Base-by-base conservation (phyloP, 2,113 vertebrate genomes). In the Stomatorhinus ivindoensis region DNA sequence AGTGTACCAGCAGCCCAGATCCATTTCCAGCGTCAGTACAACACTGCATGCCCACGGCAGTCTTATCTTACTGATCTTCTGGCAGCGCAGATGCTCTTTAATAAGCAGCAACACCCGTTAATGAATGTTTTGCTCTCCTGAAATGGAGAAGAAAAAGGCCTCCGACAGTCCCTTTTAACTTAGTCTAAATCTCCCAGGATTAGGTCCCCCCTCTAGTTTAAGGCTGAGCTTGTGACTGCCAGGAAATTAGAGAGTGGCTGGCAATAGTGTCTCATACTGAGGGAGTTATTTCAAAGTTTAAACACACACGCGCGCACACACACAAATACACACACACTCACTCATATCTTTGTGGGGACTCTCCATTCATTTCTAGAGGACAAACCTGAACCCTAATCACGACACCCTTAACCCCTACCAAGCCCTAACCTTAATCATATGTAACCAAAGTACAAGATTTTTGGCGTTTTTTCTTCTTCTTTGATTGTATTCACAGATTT, bases 41-140 rank as follows among this genome's bases (percentile, higher is more conserved):
- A 6, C 50, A 87, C 11, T 24, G 11, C 55, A 87, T 11, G 35
- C 44, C 31, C 21, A 31, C 15, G 27, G 69, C 76, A 2, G 21
- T 35, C 24, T 44, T 84, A n/a, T 44, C 76, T 39, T 4, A 55
- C 47, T 35, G 19, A 61, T 84, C 88, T 27, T 46, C 73, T 42
- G 50, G 48, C 50, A 89, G 50, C 35, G 27, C 80, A 44, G 42
- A 61, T 47, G 51, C 51, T 85, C 39, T 89, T 55, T 89, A 89
- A 89, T 89, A 89, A 89, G 88, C 80, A 89, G 73, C 88, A 83
- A 82, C 76, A 89, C 21, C 24, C 13, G 35, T 39, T 84, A 85
- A 89, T 89, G 73, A 89, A 85, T 89, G 88, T 61, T 89, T 85
- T 89, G 19, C 88, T 27, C 15, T 19, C 35, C 42, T 89, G 39